Conservation (phyloP, 2,113 vertebrate genomes). For the Gobio gobio region DNA sequence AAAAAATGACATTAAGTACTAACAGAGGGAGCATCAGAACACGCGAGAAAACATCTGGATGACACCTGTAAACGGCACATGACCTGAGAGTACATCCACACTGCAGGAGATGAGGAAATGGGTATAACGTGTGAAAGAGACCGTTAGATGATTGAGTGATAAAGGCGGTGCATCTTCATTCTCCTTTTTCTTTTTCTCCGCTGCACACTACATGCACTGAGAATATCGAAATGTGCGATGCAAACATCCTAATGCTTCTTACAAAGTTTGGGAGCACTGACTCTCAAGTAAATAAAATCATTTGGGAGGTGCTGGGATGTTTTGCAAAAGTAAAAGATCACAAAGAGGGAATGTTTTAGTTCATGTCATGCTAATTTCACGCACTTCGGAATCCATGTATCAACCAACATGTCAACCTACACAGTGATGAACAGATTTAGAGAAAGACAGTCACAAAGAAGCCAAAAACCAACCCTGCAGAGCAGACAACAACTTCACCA, state of each 20-base stretch:
- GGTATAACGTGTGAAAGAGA: constrained; percentile 32
- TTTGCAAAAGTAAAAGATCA: neutral
- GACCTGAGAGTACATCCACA: constrained; percentile 41
- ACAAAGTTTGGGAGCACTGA: neutral
- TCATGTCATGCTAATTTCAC: constrained; percentile 41
- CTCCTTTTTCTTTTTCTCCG: constrained; percentile 16
- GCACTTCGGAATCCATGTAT: neutral
- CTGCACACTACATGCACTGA: neutral
- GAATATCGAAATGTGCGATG: neutral
- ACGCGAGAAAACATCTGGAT: constrained; percentile 58
- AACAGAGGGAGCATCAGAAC: constrained; percentile 45
- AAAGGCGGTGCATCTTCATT: neutral
- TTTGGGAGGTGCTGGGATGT: neutral
- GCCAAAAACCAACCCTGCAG: neutral
- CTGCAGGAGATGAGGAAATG: constrained; percentile 23
- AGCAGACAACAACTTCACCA: constrained; percentile 19
- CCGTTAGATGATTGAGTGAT: constrained; percentile 29
- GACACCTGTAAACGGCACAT: constrained; percentile 56
- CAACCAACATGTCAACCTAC: constrained; percentile 23
- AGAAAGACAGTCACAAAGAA: neutral
- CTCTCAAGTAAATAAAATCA: neutral
- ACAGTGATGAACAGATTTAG: neutral
- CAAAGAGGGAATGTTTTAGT: neutral
- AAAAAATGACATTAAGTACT: constrained; percentile 45
- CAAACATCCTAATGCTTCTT: neutral